Conservation (phyloP, 2,113 vertebrate genomes). For the Athene cunicularia region DNA sequence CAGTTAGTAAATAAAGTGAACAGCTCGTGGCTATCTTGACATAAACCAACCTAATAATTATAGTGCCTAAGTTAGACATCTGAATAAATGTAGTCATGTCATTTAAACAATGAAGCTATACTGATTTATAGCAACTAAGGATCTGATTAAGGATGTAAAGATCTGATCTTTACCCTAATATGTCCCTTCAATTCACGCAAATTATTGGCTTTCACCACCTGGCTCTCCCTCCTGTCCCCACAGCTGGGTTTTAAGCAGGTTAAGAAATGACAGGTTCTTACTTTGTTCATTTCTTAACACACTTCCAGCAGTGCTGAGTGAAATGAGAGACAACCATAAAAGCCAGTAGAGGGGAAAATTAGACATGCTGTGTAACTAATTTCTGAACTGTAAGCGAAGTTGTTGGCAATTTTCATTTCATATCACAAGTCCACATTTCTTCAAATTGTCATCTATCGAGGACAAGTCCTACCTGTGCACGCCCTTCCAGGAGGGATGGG, state of each 20-base stretch:
- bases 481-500: not conserved
- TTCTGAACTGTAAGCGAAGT: slow-evolving; percentile 35
- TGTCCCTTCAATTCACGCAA: not conserved
- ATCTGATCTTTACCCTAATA: not conserved
- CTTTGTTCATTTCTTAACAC: slow-evolving; percentile 11
- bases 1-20: not conserved
- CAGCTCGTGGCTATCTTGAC: not conserved
- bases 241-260: not conserved
- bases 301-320: not conserved
- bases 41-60: slow-evolving; percentile 15
- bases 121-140: not conserved
- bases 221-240: not conserved
- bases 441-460: not conserved
- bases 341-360: slow-evolving; percentile 33
- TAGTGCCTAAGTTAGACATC: not conserved
- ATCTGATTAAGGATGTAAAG: not conserved
- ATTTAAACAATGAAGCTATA: not conserved
- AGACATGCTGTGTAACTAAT: slow-evolving; percentile 38
- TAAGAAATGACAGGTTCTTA: not conserved
- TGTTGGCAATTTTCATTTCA: not conserved
- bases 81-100: not conserved
- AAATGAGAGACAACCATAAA: slow-evolving; percentile 8
- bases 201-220: not conserved
- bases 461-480: not conserved
- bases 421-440: not conserved